These are phyloP conservation scores for Podarcis siculus DNA, from an alignment of 2,797 vertebrate genomes.

Conservation along the genomic window DNA sequence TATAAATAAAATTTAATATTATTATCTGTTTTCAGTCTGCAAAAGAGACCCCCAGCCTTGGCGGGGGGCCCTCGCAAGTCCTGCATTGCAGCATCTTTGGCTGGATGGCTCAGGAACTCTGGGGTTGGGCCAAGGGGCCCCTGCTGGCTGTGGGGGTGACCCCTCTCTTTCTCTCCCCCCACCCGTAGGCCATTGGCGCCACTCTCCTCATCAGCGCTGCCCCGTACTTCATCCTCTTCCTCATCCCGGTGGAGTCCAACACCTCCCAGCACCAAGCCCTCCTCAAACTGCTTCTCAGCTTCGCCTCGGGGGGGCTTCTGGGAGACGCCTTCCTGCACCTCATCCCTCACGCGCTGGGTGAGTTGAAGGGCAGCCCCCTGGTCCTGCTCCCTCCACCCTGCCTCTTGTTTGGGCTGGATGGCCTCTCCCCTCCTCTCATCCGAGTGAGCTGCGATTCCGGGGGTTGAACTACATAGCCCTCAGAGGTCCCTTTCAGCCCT, in stretches of 20 bases:
- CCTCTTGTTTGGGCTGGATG: too few relatives aligned
- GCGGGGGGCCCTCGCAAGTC: too few relatives aligned
- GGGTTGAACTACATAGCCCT: too few relatives aligned
- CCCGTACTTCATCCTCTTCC: conserved; percentile 92
- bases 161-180: neutral
- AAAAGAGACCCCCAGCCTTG: neutral
- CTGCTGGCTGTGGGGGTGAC: neutral
- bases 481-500: too few relatives aligned
- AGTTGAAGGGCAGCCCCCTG: conserved; percentile 22
- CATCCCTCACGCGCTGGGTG: conserved; percentile 92
- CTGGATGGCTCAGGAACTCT: too few relatives aligned
- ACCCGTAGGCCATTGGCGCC: conserved; percentile 85
- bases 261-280: conserved; percentile 89
- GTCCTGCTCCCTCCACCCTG: too few relatives aligned
- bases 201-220: conserved; percentile 92
- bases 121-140: too few relatives aligned
- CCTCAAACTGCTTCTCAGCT: conserved; percentile 92
- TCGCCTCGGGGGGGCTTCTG: conserved; percentile 91
- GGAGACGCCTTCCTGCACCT: conserved; percentile 96
- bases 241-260: conserved; percentile 93
- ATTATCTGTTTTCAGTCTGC: neutral
- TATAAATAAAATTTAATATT: too few relatives aligned
- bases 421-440: too few relatives aligned
- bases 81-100: too few relatives aligned
- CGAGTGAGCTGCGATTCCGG: too few relatives aligned